Conservation (phyloP, 2,113 vertebrate genomes). For the Alethe castanea region DNA sequence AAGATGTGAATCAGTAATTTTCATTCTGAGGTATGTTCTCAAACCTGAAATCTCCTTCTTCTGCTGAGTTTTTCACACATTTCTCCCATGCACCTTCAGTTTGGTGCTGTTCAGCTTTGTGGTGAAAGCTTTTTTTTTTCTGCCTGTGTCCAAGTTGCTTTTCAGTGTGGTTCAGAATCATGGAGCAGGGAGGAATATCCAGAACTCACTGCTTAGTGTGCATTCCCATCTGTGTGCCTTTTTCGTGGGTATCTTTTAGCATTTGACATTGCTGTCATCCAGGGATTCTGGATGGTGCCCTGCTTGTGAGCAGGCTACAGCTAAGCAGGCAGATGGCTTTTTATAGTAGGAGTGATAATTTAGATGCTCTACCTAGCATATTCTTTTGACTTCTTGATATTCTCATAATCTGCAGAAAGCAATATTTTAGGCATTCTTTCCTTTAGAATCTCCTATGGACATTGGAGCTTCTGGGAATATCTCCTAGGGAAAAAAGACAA, state of each 20-base stretch:
- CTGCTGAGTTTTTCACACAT: neutral
- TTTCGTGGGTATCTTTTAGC: neutral
- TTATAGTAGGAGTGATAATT: neutral
- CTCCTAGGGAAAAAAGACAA: neutral
- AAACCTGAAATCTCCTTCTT: neutral
- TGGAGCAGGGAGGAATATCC: neutral
- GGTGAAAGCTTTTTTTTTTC: neutral
- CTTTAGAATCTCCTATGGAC: neutral
- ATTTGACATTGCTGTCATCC: neutral
- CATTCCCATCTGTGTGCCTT: neutral
- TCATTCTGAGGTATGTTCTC: neutral
- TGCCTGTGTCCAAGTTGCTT: neutral
- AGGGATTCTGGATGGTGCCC: neutral
- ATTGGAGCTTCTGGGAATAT: neutral
- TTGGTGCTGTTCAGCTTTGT: neutral
- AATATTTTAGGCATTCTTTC: neutral
- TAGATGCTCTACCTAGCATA: neutral
- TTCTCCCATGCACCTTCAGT: neutral
- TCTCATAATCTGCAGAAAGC: neutral
- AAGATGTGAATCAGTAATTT: slow-evolving; percentile 6
- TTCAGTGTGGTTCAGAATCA: neutral
- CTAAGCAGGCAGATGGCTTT: neutral
- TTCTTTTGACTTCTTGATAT: neutral
- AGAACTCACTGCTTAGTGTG: neutral
- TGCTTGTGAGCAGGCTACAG: neutral